Conservation (phyloP, 1,140 invertebrate species). For the Lepidurus packardi region DNA sequence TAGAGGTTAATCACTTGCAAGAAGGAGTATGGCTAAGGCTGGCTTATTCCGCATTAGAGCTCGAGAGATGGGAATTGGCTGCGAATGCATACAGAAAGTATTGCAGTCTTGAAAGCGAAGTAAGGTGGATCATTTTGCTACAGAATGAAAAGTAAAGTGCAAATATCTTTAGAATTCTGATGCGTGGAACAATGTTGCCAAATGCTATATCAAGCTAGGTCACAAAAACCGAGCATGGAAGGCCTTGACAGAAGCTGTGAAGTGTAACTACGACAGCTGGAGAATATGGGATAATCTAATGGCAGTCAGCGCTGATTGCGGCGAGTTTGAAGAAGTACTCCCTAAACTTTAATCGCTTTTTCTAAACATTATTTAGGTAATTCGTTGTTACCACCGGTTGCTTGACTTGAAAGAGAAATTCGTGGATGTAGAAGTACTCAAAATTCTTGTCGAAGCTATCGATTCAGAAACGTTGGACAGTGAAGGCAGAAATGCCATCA, state of each 20-base stretch:
- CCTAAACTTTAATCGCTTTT: constrained; percentile 41
- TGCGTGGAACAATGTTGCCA: constrained; percentile 95
- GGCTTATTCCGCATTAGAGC: constrained; percentile 73
- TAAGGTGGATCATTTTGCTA: neutral
- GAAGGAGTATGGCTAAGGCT: constrained; percentile 75
- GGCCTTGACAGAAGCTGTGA: constrained; percentile 78
- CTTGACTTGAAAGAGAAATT: constrained; percentile 78
- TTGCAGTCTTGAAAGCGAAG: constrained; percentile 70
- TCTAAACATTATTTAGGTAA: constrained; percentile 55
- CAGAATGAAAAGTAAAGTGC: neutral
- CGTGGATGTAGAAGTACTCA: constrained; percentile 69
- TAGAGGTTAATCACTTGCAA: constrained; percentile 79
- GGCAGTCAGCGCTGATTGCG: constrained; percentile 68
- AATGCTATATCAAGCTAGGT: constrained; percentile 79
- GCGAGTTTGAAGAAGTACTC: constrained; percentile 39
- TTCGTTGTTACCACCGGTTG: constrained; percentile 72
- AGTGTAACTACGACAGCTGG: constrained; percentile 82
- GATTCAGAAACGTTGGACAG: constrained; percentile 56
- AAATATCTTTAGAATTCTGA: constrained; percentile 66
- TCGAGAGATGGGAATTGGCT: constrained; percentile 74
- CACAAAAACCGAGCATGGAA: constrained; percentile 79
- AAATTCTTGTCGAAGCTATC: constrained; percentile 66
- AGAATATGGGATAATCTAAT: constrained; percentile 95
- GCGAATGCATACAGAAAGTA: constrained; percentile 79
- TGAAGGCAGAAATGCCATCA: constrained; percentile 42